phyloP scores from a whole-genome alignment of 1,140 invertebrate species.

The Calephelis virginiensis region DNA sequence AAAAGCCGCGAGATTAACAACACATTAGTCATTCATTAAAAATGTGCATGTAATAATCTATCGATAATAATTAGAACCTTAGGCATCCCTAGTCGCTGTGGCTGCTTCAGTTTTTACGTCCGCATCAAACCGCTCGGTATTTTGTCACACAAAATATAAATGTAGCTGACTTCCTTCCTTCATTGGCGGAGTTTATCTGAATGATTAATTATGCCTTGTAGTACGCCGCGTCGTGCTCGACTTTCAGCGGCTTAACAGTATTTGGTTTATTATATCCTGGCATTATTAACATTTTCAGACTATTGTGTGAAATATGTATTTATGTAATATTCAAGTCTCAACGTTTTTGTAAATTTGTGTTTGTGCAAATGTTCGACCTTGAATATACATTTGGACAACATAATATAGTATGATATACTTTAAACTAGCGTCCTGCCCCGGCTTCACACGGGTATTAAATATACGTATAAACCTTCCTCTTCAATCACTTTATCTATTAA shows the following conservation, averaged over 20 bases:
- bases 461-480: no score
- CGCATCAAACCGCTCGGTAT: slow-evolving; percentile 74
- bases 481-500: no score
- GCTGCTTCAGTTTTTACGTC: slow-evolving; percentile 72
- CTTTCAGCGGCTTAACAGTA: slow-evolving; percentile 48
- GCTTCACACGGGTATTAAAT: no score
- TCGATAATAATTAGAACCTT: slow-evolving; percentile 23
- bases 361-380: no score
- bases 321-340: no score
- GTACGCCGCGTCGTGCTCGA: slow-evolving; percentile 33
- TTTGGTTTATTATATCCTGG: slow-evolving; percentile 27
- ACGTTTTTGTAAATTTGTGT: no score
- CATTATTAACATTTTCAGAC: neutral
- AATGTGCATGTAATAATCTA: neutral
- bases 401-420: no score
- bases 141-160: slow-evolving; percentile 79
- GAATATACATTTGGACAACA: no score
- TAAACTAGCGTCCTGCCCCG: no score
- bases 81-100: slow-evolving; percentile 41
- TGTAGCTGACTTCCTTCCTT: slow-evolving; percentile 73
- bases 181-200: slow-evolving; percentile 72
- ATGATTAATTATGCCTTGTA: slow-evolving; percentile 68
- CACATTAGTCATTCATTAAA: no score
- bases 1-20: neutral
- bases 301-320: no score